Base-by-base conservation (phyloP, 2,888 invertebrate species). In the Pyrgus malvae region DNA sequence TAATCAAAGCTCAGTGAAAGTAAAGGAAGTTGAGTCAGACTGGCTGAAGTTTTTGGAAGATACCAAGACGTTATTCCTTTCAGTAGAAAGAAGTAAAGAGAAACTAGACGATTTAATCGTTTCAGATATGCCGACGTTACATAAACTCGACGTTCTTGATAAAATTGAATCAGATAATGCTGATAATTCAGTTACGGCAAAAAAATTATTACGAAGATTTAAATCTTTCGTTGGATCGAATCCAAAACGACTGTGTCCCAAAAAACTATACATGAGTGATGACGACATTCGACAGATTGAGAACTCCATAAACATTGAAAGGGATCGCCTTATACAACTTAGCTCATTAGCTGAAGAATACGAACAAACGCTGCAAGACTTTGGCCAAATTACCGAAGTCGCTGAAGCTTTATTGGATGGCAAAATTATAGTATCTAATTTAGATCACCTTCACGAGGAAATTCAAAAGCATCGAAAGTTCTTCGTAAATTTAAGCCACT, bases 391-490 rank as follows among this genome's bases (percentile, higher is more conserved):
- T 23, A 95, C 96, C 2, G 94, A 95, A 48, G 92, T 97, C 4
- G 97, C 97, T 0, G 96, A 97, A 76, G 94, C 94, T 35, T 82
- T 97, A 29, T 91, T 97, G 5, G 94, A 95, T 61, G 94, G 94
- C 63, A 94, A 95, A 37, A 93, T 97, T 25, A 92, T 93, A 5
- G 95, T 96, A 0, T 92, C 92, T 29, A 93, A 94, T 64, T 84
- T 96, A 58, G 94, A 95, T 66, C 95, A 96, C 67, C 83, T 97
- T n/a, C 95, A 96, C 69, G 95, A 96, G 69, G 97, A 97, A 85
- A 95, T 97, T 84, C 96, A 96, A 69, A 97, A 96, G 72, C 96
- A 97, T 69, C 92, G 97, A 31, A 96, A 95, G 71, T 97, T 97
- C 90, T 97, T 97, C 72, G 95, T 96, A 0, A 97, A 96, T 66